Percentiles rank a stretch among this genome's conserved stretches.
These are phyloP conservation scores for Syncerus caffer DNA, from an alignment of 2,797 vertebrate species.

Conservation along the genomic window DNA sequence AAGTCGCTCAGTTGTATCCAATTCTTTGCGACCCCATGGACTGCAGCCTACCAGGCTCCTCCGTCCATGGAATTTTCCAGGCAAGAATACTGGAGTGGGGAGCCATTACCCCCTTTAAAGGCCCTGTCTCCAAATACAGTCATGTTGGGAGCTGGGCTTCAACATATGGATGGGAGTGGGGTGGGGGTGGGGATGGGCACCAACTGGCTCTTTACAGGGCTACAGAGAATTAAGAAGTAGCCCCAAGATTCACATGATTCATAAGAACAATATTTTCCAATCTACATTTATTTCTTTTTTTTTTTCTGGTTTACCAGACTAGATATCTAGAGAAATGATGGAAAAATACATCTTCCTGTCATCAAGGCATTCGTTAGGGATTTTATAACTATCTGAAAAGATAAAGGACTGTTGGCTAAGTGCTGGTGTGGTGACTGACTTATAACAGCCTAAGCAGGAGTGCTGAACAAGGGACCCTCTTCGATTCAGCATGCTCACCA, in stretches of 20 bases:
- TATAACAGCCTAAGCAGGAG: not conserved
- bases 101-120: not conserved
- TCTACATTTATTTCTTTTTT: not conserved
- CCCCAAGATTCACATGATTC: not conserved
- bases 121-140: not conserved
- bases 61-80: not conserved
- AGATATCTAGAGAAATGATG: not conserved
- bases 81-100: too few relatives aligned
- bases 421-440: not conserved
- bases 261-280: not conserved
- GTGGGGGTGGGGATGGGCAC: not conserved
- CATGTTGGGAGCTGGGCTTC: not conserved
- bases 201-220: not conserved
- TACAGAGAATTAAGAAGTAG: not conserved
- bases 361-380: not conserved
- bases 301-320: not conserved
- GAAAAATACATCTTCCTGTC: not conserved
- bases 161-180: not conserved
- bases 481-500: rapidly evolving
- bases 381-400: not conserved
- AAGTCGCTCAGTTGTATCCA: too few relatives aligned
- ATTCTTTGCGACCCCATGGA: too few relatives aligned
- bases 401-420: not conserved
- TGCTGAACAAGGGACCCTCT: not conserved
- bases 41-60: not conserved